Conservation (phyloP, 1,140 invertebrate species). For the Ylistrum balloti region DNA sequence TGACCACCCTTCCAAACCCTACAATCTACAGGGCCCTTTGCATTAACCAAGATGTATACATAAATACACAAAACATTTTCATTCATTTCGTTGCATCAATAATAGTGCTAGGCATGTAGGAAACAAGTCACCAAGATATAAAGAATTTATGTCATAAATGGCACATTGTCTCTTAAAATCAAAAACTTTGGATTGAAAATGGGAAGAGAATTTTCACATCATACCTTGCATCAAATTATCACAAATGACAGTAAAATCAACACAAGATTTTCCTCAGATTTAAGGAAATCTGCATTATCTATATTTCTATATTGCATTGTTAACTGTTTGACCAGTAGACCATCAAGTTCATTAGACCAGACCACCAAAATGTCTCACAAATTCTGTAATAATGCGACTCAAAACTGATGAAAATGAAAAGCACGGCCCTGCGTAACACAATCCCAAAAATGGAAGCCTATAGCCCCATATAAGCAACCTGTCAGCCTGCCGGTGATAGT, state of each 20-base stretch:
- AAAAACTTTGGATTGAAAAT: too few species aligned
- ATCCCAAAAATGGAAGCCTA: not conserved
- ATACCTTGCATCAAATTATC: too few species aligned
- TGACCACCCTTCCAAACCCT: not conserved
- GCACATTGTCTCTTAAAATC: too few species aligned
- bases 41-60: not conserved
- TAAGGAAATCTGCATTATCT: too few species aligned
- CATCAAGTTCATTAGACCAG: not conserved
- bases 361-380: not conserved
- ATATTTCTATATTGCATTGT: too few species aligned
- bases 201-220: too few species aligned
- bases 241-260: too few species aligned
- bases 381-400: too few species aligned
- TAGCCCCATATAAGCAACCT: not conserved
- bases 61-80: not conserved
- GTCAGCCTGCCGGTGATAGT: not conserved
- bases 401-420: not conserved
- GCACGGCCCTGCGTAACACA: not conserved
- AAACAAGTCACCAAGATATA: too few species aligned
- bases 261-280: too few species aligned
- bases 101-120: too few species aligned
- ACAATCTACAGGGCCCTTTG: not conserved
- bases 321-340: not conserved
- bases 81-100: not conserved
- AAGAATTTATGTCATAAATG: not conserved